phyloP scores from a whole-genome alignment of 2,888 invertebrate genomes.

The Drosophila pegasa region DNA sequence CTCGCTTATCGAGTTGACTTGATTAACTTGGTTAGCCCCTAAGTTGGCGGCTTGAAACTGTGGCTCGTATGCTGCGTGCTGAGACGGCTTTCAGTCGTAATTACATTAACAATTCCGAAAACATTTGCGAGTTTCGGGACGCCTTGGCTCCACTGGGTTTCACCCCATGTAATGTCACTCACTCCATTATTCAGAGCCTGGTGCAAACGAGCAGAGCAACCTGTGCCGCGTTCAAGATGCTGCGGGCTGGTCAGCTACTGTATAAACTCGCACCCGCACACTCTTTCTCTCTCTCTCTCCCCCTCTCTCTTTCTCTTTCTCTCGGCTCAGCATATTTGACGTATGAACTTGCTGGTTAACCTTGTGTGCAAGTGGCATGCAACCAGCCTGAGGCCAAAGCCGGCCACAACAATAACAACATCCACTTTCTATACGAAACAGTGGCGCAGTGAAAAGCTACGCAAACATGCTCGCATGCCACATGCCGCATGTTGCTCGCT shows the following conservation, averaged over 20 bases:
- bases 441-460: slow-evolving; percentile 41
- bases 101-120: slow-evolving; percentile 77
- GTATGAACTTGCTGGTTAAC: slow-evolving; percentile 69
- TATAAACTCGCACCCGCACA: background rate
- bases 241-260: slow-evolving; percentile 18
- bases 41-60: slow-evolving; percentile 16
- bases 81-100: slow-evolving; percentile 66
- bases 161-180: slow-evolving; percentile 68
- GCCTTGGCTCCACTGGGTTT: background rate
- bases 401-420: slow-evolving; percentile 32
- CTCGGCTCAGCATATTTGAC: slow-evolving; percentile 61
- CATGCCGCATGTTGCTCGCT: slow-evolving; percentile 2
- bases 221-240: slow-evolving; percentile 63
- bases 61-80: background rate
- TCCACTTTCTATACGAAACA: background rate
- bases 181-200: slow-evolving; percentile 77
- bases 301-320: slow-evolving; percentile 8
- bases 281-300: background rate
- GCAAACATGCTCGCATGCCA: slow-evolving; percentile 41
- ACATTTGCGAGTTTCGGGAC: slow-evolving; percentile 43
- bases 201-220: slow-evolving; percentile 68
- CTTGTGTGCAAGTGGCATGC: slow-evolving; percentile 58
- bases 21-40: slow-evolving; percentile 53
- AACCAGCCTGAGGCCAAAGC: slow-evolving; percentile 51
- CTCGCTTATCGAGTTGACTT: slow-evolving; percentile 54